phyloP scores from a whole-genome alignment of 2,888 invertebrate genomes.

The Halictus quadricinctus region DNA sequence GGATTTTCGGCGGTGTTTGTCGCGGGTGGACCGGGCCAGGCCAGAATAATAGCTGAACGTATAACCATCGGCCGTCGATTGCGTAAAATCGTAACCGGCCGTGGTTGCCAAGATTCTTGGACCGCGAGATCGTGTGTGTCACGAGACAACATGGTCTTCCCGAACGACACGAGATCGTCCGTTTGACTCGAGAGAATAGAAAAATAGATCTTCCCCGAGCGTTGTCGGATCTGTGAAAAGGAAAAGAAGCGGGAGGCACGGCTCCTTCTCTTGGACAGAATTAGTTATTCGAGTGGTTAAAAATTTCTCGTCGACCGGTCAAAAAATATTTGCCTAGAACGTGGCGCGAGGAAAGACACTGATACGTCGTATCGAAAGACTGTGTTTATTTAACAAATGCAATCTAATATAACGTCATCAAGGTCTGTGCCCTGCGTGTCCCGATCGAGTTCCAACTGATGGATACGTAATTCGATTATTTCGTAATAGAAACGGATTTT shows the following conservation, averaged over 20 bases:
- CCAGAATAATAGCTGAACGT: conserved; percentile 39
- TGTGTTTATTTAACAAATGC: background rate
- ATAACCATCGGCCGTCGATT: conserved; percentile 51
- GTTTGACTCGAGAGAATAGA: background rate
- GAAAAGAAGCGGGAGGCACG: background rate
- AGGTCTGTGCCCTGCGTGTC: background rate
- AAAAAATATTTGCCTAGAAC: background rate
- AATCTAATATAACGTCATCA: background rate
- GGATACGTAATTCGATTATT: background rate
- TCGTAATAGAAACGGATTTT: no score
- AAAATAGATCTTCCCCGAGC: background rate
- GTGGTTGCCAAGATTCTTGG: conserved; percentile 61
- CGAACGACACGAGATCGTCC: conserved; percentile 10
- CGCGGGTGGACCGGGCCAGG: conserved; percentile 9
- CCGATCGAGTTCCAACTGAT: background rate
- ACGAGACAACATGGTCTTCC: conserved; percentile 50
- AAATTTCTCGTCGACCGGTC: no score
- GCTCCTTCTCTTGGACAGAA: background rate
- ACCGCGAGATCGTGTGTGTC: conserved; percentile 44
- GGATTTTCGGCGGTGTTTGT: background rate
- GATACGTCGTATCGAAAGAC: background rate
- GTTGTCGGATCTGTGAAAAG: background rate
- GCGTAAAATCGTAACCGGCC: conserved; percentile 65
- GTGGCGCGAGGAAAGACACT: background rate
- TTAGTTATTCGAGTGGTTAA: background rate